Conservation (phyloP, 1,140 invertebrate genomes). For the Scylla paramamosain region DNA sequence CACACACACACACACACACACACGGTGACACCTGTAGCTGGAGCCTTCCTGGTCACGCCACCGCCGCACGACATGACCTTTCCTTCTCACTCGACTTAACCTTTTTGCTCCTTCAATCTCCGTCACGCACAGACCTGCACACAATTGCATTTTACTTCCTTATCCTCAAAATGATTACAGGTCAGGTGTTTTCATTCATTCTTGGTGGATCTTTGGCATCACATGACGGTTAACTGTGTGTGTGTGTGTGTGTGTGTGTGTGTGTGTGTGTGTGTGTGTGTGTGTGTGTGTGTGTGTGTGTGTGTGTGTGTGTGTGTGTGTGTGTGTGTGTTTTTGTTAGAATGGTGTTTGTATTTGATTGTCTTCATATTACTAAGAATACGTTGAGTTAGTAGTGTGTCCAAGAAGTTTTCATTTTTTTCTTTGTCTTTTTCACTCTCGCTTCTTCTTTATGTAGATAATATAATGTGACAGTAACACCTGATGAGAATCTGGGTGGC, state of each 20-base stretch:
- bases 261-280: neutral
- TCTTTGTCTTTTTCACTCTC: too few relatives aligned
- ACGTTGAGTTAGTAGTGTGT: too few relatives aligned
- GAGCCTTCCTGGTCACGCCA: neutral
- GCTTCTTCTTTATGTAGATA: too few relatives aligned
- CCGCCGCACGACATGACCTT: neutral
- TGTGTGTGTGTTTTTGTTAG: neutral
- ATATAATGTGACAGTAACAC: too few relatives aligned
- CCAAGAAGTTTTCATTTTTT: too few relatives aligned
- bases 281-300: constrained; percentile 16
- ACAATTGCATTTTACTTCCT: neutral
- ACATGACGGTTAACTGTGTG: neutral
- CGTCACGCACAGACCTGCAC: neutral
- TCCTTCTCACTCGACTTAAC: neutral
- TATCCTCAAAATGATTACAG: neutral
- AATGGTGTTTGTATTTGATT: neutral
- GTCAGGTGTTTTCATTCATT: neutral
- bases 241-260: neutral
- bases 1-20: constrained; percentile 38
- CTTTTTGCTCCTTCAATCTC: neutral
- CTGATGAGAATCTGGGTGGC: too few relatives aligned
- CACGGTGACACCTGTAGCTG: neutral
- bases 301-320: neutral
- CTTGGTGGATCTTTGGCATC: neutral
- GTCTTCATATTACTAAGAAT: too few relatives aligned